These are phyloP conservation scores for Drosophila meridiana DNA, from an alignment of 2,888 invertebrate genomes.

Conservation along the genomic window DNA sequence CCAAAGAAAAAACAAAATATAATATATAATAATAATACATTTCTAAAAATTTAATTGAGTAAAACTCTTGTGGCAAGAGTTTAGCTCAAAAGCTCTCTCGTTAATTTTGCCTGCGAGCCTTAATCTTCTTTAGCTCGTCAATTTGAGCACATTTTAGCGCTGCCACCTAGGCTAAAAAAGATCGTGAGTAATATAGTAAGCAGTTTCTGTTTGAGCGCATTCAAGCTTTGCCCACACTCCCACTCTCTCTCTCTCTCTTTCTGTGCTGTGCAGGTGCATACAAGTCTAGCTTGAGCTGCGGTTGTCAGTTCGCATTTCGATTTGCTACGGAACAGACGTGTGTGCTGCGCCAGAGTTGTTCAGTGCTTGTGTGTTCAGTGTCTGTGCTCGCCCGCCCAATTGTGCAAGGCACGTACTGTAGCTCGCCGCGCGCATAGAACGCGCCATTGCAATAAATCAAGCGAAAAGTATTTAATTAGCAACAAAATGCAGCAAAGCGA, in stretches of 20 bases:
- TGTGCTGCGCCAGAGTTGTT: conserved; percentile 31
- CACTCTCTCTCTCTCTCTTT: background rate
- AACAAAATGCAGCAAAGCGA: conserved; percentile 46
- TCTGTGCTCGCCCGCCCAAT: conserved; percentile 31
- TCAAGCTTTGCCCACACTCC: conserved; percentile 3
- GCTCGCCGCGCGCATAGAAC: conserved; percentile 15
- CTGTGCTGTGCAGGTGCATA: background rate
- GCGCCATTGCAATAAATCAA: conserved; percentile 47
- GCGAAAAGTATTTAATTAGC: conserved; percentile 48
- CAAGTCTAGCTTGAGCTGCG: conserved; percentile 24
- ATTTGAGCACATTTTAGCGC: background rate
- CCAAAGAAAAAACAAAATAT: background rate
- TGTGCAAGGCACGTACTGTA: conserved; percentile 61
- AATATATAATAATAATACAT: background rate
- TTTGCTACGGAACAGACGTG: conserved; percentile 40
- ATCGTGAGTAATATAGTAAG: background rate
- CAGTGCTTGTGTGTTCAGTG: conserved; percentile 12
- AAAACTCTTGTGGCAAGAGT: background rate
- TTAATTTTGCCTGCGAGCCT: background rate
- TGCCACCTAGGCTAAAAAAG: background rate
- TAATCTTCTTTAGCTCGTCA: background rate
- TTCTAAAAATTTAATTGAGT: too few species aligned
- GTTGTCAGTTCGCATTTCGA: conserved; percentile 29
- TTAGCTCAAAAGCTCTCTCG: background rate
- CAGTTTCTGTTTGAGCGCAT: conserved; percentile 1